phyloP scores from a whole-genome alignment of 2,113 vertebrate genomes.

The Fregetta grallaria region DNA sequence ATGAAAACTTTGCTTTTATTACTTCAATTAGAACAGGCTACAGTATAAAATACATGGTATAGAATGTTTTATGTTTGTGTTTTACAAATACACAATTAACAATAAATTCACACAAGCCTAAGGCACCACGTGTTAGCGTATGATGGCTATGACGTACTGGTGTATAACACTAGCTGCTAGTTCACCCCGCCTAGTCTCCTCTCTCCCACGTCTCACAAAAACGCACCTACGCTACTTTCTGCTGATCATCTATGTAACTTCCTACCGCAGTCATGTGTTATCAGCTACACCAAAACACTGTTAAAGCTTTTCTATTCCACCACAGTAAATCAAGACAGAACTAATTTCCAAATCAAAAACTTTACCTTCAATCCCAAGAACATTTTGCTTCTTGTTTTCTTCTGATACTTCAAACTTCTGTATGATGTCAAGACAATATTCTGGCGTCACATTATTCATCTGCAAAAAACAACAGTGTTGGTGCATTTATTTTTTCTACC shows the following conservation, averaged over 20 bases:
- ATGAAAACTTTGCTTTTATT: neutral
- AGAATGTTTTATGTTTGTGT: neutral
- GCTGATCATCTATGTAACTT: neutral
- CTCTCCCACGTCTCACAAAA: neutral
- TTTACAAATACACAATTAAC: neutral
- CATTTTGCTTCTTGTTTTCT: slow-evolving; percentile 87
- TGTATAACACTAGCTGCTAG: neutral
- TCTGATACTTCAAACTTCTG: slow-evolving; percentile 92
- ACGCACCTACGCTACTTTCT: fast-evolving
- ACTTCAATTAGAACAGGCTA: neutral
- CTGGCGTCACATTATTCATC: slow-evolving; percentile 90
- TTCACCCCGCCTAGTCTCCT: neutral
- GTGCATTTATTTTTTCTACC: neutral
- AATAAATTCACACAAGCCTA: neutral
- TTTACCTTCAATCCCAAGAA: slow-evolving; percentile 95
- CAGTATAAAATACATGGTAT: fast-evolving
- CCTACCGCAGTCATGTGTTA: neutral
- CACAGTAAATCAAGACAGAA: neutral
- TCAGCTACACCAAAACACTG: neutral
- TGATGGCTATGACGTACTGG: neutral
- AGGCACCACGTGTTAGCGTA: neutral
- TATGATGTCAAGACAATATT: slow-evolving; percentile 91
- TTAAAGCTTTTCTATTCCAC: neutral
- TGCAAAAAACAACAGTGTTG: slow-evolving; percentile 63
- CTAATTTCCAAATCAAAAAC: neutral